Evolutionary conservation across 37 sponge, comb jelly and placozoan genomes (phyloP).

Genomic region (Beroe ovata): DNA sequence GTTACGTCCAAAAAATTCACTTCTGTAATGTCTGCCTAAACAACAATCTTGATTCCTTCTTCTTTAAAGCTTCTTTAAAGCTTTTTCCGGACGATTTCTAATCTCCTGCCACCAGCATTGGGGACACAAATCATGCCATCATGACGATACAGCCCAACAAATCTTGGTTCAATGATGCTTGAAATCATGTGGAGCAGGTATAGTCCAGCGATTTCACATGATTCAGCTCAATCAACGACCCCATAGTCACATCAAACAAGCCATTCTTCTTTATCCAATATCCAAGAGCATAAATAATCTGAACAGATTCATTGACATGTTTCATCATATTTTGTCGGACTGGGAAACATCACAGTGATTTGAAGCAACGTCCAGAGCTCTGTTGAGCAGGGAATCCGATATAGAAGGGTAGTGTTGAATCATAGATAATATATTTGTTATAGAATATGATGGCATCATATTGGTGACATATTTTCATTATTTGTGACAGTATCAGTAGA

Average conservation of each 20-base stretch:
- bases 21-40: neutral
- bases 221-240: conserved; percentile 11
- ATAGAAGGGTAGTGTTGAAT: conserved; percentile 29
- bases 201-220: neutral
- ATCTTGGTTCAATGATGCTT: neutral
- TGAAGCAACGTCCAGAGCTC: neutral
- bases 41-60: neutral
- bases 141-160: neutral
- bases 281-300: neutral
- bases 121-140: neutral
- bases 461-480: too few species aligned
- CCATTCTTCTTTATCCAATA: conserved; percentile 10
- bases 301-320: neutral
- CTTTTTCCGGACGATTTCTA: neutral
- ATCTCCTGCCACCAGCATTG: neutral
- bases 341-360: neutral
- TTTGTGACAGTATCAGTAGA: neutral
- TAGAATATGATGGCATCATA: too few species aligned
- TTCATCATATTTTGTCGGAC: neutral
- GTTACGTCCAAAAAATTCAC: neutral
- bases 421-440: too few species aligned
- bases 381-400: conserved; percentile 3
- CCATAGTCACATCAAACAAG: conserved; percentile 1
- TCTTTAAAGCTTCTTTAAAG: neutral
- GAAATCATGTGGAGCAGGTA: neutral